These are phyloP conservation scores for Patella vulgata DNA, from an alignment of 1,140 invertebrate species.

Conservation along the genomic window DNA sequence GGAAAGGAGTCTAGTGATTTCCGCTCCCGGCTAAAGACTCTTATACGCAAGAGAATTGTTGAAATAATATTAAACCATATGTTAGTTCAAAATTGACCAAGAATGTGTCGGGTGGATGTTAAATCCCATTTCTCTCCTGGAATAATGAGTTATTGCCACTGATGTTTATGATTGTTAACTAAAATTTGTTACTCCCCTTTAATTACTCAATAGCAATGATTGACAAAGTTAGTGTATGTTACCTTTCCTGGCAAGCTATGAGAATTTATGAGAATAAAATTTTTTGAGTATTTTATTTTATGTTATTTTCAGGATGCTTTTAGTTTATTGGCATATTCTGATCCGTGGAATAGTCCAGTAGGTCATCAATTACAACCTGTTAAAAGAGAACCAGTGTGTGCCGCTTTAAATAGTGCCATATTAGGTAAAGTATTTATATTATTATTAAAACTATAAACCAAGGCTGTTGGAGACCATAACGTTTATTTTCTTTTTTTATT, in stretches of 20 bases:
- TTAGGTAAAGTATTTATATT: slow-evolving; percentile 65
- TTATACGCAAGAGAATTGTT: no score
- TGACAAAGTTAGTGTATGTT: no score
- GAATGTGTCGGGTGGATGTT: no score
- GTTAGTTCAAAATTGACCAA: no score
- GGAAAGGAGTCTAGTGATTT: no score
- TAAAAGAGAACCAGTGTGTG: slow-evolving; percentile 92
- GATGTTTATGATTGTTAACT: no score
- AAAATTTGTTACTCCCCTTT: not conserved
- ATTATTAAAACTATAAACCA: not conserved
- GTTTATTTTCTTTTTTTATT: not conserved
- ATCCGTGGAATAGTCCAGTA: slow-evolving; percentile 96
- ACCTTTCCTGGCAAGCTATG: no score
- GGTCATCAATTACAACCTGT: slow-evolving; percentile 93
- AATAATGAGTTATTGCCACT: not conserved
- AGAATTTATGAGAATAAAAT: no score
- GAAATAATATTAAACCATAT: no score
- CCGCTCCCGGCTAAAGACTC: no score
- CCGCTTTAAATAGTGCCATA: slow-evolving; percentile 96
- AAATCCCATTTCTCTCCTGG: no score
- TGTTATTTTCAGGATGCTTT: slow-evolving; percentile 85
- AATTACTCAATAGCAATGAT: no score
- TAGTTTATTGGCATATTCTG: slow-evolving; percentile 96
- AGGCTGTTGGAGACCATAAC: not conserved
- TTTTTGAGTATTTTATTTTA: not conserved